These are phyloP conservation scores for Carterocephalus palaemon DNA, from an alignment of 2,888 invertebrate genomes.

Conservation along the genomic window DNA sequence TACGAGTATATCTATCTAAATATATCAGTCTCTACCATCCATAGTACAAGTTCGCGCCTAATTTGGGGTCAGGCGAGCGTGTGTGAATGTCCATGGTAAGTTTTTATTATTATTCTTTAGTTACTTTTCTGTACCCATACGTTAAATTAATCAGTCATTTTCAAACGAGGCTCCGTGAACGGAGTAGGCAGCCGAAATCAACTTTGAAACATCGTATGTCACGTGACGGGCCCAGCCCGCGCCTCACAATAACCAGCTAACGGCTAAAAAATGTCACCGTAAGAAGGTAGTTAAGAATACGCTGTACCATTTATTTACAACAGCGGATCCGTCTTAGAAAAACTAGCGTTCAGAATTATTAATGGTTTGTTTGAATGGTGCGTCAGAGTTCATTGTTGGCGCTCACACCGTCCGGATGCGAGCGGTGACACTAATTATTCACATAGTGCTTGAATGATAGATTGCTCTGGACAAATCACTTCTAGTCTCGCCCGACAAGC, in stretches of 20 bases:
- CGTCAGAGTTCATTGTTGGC: slow-evolving; percentile 74
- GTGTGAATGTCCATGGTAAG: too few species aligned
- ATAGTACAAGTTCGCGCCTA: too few species aligned
- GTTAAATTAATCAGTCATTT: slow-evolving; percentile 10
- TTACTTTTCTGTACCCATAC: neutral
- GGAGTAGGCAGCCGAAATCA: slow-evolving; percentile 5
- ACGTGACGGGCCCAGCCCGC: slow-evolving; percentile 4
- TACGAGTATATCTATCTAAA: too few species aligned
- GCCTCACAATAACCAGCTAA: slow-evolving; percentile 46
- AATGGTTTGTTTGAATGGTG: slow-evolving; percentile 78
- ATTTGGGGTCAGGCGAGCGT: too few species aligned
- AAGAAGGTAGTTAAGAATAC: slow-evolving; percentile 74
- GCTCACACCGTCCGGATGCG: slow-evolving; percentile 70
- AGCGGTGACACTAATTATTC: slow-evolving; percentile 78
- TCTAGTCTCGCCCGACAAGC: slow-evolving; percentile 56
- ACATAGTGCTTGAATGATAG: slow-evolving; percentile 76
- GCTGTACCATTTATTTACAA: slow-evolving; percentile 75
- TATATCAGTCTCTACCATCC: too few species aligned
- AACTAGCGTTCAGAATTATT: slow-evolving; percentile 75
- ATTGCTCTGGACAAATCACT: slow-evolving; percentile 77
- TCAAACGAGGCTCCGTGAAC: slow-evolving; percentile 3
- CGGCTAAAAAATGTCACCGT: slow-evolving; percentile 72
- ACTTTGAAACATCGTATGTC: slow-evolving; percentile 7
- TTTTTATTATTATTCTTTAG: too few species aligned
- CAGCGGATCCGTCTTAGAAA: slow-evolving; percentile 72